phyloP scores from a whole-genome alignment of 2,797 vertebrate species.

The Coccyzus lansbergi region DNA sequence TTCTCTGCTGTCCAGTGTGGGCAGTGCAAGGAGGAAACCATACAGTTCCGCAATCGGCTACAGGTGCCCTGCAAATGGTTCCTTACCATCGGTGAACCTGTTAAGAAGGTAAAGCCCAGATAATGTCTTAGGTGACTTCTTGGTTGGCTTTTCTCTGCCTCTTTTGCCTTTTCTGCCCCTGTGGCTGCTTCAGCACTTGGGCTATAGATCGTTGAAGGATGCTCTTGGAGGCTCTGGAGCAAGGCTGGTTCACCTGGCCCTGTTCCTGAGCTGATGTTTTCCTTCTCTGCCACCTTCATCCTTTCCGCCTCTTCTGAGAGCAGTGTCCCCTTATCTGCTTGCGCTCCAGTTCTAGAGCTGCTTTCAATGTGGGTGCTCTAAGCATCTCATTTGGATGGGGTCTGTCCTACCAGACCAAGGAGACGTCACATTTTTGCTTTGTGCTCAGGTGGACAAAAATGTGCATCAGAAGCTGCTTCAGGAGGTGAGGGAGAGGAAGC shows the following conservation, averaged over 20 bases:
- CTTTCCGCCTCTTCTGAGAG: not conserved
- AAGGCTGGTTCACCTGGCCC: not conserved
- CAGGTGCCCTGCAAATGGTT: conserved; percentile 86
- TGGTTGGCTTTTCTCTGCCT: not conserved
- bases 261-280: not conserved
- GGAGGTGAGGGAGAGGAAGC: conserved; percentile 59
- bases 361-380: not conserved
- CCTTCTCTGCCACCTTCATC: not conserved
- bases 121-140: rapidly evolving
- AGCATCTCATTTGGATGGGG: too few species aligned
- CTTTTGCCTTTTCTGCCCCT: not conserved
- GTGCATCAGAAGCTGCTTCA: conserved; percentile 73
- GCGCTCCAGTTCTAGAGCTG: not conserved
- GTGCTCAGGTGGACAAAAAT: conserved; percentile 79
- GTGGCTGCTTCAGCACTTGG: not conserved
- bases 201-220: not conserved
- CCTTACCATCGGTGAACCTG: conserved; percentile 39
- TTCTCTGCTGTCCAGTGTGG: conserved; percentile 85
- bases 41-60: conserved; percentile 84
- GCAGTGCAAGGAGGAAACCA: conserved; percentile 84
- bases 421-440: not conserved
- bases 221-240: not conserved
- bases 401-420: not conserved
- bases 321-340: not conserved
- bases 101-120: conserved; percentile 65